Evolutionary conservation across 2,888 invertebrate genomes (phyloP), one percentile per base, ranked within the genome.

Genomic region (Alloplasta piceator): DNA sequence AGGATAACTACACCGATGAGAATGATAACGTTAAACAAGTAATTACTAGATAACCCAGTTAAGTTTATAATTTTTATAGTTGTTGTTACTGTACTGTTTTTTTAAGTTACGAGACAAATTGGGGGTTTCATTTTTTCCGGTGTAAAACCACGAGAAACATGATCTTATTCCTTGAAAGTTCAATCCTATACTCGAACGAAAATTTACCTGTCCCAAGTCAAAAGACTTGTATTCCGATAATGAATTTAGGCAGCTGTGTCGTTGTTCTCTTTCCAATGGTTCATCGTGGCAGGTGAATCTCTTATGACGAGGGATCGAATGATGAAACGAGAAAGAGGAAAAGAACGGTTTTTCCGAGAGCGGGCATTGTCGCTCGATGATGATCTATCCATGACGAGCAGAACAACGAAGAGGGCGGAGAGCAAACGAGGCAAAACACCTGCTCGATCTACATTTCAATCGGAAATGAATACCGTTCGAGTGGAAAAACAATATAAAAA

Each of bases 291-390:
- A 78, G 78, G 78, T 81, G 81, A 71, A 71, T 67, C 14, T 52
- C 26, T 43, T 14, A 64, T 70, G 77, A 66, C 48, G 50, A 60
- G 43, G 61, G 43, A 61, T 36, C 67, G 39, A 76, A 46, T 46
- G 67, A 46, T 64, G 63, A 43, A 61, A 75, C 50, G 71, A 16
- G 55, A 71, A 75, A 61, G 41, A 48, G 43, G 48, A 52, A 66
- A 73, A 64, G 46, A 71, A 56, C 43, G 48, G 82, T 71, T 81
- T 67, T 78, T 71, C 78, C 55, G 50, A 81, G 60, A 70, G 43
- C 7, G 3, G 10, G 10, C 58, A 5, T 36, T 12, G 26, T 26
- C 26, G 26, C 26, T 26, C 26, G 26, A 26, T 26, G 67, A 52
- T 58, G 39, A 71, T 74, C 70, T 70, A 74, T 68, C 72, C 73